These are phyloP conservation scores for Drosophila mojavensis DNA, from an alignment of 1,140 invertebrate species.

Conservation along the genomic window DNA sequence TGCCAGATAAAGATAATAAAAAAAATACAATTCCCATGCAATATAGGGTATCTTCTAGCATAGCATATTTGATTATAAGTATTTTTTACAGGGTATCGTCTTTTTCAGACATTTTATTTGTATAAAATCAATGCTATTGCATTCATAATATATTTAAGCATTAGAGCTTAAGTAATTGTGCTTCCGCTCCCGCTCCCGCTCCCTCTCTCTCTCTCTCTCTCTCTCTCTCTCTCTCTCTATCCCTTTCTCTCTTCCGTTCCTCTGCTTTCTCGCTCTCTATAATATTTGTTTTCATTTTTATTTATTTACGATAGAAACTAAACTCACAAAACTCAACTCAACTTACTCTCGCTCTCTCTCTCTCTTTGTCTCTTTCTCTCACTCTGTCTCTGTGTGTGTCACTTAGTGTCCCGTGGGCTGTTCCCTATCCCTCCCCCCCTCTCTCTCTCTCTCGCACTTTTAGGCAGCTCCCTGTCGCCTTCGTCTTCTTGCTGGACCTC, in stretches of 20 bases:
- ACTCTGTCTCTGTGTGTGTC: not conserved
- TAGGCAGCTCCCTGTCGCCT: too few species aligned
- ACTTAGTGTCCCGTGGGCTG: too few species aligned
- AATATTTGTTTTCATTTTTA: conserved; percentile 54
- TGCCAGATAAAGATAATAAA: too few species aligned
- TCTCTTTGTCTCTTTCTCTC: not conserved
- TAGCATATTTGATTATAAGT: too few species aligned
- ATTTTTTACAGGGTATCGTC: conserved; percentile 13
- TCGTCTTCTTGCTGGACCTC: not conserved
- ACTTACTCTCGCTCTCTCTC: not conserved
- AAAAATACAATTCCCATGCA: too few species aligned
- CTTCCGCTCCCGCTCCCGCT: not conserved
- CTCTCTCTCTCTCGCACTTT: not conserved
- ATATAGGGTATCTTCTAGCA: too few species aligned
- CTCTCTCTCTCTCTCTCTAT: conserved; percentile 4
- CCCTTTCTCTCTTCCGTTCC: not conserved
- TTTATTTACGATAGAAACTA: conserved; percentile 60
- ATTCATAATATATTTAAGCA: conserved; percentile 43
- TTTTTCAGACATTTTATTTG: too few species aligned
- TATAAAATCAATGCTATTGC: conserved; percentile 39
- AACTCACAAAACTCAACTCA: conserved; percentile 38
- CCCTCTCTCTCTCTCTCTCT: not conserved
- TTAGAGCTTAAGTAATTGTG: conserved; percentile 46
- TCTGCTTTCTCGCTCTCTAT: conserved; percentile 18
- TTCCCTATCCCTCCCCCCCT: not conserved